These are phyloP conservation scores for Bolinopsis microptera DNA, from an alignment of 37 sponge, comb jelly and placozoan species.

Conservation along the genomic window DNA sequence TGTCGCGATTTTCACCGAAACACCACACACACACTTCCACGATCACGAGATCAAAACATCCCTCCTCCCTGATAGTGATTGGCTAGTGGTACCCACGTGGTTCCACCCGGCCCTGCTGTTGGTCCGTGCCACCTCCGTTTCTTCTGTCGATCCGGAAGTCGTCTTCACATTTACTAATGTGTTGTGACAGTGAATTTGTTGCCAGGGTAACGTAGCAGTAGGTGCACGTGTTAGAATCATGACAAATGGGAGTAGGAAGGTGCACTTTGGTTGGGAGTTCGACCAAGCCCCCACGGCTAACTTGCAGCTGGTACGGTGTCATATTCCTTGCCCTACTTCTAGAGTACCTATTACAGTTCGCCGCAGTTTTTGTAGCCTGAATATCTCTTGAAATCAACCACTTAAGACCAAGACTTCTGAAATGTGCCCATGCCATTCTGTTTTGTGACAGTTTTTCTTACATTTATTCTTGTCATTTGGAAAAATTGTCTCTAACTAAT, in stretches of 20 bases:
- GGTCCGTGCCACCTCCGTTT: not conserved
- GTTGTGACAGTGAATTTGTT: not conserved
- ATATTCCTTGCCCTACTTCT: too few species aligned
- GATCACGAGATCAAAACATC: not conserved
- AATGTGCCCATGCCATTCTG: too few species aligned
- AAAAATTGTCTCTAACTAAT: too few species aligned
- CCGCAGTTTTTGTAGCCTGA: too few species aligned
- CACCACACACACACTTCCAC: not conserved
- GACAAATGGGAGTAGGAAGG: not conserved
- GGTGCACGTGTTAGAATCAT: not conserved
- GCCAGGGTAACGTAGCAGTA: not conserved
- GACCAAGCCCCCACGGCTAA: not conserved
- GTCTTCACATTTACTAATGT: not conserved
- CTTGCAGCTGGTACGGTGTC: not conserved
- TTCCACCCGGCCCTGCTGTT: not conserved
- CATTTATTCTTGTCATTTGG: too few species aligned
- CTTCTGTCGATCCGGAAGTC: not conserved
- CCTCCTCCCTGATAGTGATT: not conserved
- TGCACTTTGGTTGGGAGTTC: not conserved
- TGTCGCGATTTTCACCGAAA: too few species aligned
- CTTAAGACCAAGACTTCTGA: too few species aligned
- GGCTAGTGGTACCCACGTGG: not conserved
- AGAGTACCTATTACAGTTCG: too few species aligned
- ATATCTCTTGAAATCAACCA: too few species aligned
- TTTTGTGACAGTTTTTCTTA: too few species aligned